Percentiles rank a stretch among this genome's conserved stretches.
Evolutionary conservation across 2,797 vertebrate genomes (phyloP).

Genomic region (Balearica regulorum): DNA sequence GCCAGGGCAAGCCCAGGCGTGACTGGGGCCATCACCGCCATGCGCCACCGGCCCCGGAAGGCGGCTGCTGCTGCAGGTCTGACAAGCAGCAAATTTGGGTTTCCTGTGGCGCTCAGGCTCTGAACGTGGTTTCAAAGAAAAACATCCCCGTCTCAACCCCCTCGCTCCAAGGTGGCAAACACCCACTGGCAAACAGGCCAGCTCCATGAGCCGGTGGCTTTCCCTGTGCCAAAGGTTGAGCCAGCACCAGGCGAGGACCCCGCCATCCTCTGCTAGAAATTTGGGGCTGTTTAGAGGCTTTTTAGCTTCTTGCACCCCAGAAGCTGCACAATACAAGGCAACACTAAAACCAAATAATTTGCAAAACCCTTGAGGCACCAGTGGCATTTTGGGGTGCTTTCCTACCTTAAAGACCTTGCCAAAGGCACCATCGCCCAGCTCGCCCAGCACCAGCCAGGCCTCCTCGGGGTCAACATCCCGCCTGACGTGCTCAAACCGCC

Average conservation of each 20-base stretch:
- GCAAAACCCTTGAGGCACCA: fast-evolving
- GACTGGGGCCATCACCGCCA: fast-evolving
- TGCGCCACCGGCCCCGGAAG: neutral
- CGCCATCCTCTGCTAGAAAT: fast-evolving
- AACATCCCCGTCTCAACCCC: neutral
- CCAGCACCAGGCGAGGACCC: neutral
- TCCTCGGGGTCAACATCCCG: neutral
- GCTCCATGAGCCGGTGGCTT: fast-evolving
- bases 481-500: neutral
- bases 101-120: neutral
- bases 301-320: neutral
- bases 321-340: neutral
- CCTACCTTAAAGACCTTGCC: slow-evolving; percentile 50
- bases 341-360: too few species aligned
- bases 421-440: neutral
- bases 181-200: fast-evolving
- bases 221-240: fast-evolving
- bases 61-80: neutral
- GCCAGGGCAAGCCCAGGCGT: too few species aligned
- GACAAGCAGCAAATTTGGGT: neutral
- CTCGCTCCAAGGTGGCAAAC: neutral
- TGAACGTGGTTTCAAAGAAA: neutral
- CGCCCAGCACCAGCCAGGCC: slow-evolving; percentile 7
- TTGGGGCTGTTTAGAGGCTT: neutral
- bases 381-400: fast-evolving